Evolutionary conservation across 2,113 vertebrate species (phyloP).

Genomic region (Climacteris rufus): DNA sequence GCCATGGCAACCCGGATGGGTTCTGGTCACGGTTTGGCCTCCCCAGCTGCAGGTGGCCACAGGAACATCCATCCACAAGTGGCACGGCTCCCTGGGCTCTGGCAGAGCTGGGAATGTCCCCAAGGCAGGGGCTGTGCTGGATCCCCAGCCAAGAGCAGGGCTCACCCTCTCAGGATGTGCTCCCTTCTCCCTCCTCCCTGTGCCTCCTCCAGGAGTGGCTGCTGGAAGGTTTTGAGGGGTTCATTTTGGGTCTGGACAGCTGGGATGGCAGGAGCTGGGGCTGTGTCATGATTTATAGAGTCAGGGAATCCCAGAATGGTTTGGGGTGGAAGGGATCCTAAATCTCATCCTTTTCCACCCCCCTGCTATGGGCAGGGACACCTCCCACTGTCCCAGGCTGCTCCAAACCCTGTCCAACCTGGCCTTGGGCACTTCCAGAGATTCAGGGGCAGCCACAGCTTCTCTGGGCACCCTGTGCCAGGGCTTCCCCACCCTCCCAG

Average conservation of each 20-base stretch:
- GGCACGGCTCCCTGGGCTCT: not conserved
- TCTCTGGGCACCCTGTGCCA: not conserved
- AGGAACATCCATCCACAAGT: constrained; percentile 1
- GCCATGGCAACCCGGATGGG: constrained; percentile 65
- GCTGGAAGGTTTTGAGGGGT: not conserved
- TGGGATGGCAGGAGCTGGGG: not conserved
- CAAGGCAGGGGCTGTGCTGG: not conserved
- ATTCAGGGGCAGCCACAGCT: not conserved
- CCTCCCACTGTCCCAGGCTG: rapidly evolving
- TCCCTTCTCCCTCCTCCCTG: not conserved
- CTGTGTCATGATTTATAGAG: not conserved
- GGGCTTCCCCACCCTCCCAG: rapidly evolving
- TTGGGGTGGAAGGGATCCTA: not conserved
- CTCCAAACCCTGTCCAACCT: rapidly evolving
- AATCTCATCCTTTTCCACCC: rapidly evolving
- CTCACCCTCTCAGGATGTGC: rapidly evolving
- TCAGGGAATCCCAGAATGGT: not conserved
- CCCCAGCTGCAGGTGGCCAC: not conserved
- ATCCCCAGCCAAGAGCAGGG: not conserved
- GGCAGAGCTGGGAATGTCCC: not conserved
- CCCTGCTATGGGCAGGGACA: not conserved
- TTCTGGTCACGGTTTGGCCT: constrained; percentile 39
- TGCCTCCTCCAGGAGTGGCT: not conserved
- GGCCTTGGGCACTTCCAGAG: not conserved
- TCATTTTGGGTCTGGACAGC: not conserved